phyloP scores from a whole-genome alignment of 2,888 invertebrate genomes.

The Drosophila neutralis region DNA sequence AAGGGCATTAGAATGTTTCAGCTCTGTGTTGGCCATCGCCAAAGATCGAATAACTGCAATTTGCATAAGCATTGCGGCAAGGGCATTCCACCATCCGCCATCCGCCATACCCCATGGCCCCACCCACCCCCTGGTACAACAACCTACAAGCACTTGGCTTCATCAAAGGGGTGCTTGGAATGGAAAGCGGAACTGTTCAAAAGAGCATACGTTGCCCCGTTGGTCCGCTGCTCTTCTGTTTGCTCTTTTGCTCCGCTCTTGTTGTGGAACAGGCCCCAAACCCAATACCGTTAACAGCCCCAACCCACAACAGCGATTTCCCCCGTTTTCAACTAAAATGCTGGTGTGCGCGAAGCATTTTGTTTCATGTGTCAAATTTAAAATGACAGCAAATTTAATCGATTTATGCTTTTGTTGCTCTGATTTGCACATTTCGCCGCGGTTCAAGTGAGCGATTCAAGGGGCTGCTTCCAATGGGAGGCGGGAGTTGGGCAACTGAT shows the following conservation, averaged over 20 bases:
- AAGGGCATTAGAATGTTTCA: constrained; percentile 5
- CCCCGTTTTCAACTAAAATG: constrained; percentile 5
- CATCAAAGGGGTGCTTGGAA: constrained; percentile 33
- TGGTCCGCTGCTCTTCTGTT: constrained; percentile 13
- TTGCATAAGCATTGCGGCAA: constrained; percentile 66
- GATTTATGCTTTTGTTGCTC: constrained; percentile 76
- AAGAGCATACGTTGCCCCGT: constrained; percentile 39
- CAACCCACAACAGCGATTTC: background rate
- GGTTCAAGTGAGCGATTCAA: constrained; percentile 6
- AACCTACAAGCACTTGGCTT: constrained; percentile 4
- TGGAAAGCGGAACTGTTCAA: constrained; percentile 32
- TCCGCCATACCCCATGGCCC: background rate
- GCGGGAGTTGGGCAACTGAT: background rate
- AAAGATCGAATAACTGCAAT: constrained; percentile 65
- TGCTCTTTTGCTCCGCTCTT: constrained; percentile 32
- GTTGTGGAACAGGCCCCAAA: constrained; percentile 39
- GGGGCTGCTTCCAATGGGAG: background rate
- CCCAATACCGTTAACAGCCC: constrained; percentile 26
- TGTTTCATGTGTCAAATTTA: constrained; percentile 81
- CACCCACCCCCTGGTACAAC: background rate
- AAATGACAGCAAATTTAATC: constrained; percentile 83
- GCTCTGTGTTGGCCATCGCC: constrained; percentile 4
- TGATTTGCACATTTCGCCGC: constrained; percentile 39
- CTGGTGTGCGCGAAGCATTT: constrained; percentile 42
- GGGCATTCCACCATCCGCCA: background rate